Evolutionary conservation across 2,113 vertebrate species (phyloP).

Genomic region (Petroica traversi): DNA sequence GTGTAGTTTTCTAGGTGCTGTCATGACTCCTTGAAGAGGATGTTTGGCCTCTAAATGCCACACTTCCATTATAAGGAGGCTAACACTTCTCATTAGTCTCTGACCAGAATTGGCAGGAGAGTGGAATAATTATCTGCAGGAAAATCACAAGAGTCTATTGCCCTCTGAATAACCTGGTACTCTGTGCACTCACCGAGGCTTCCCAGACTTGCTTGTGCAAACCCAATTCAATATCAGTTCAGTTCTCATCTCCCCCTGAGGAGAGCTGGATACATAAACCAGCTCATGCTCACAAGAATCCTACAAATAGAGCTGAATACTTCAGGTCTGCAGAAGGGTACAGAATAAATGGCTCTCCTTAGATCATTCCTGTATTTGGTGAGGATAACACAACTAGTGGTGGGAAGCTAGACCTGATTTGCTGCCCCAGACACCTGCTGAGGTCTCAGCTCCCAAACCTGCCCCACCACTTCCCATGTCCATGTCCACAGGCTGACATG

Average conservation of each 20-base stretch:
- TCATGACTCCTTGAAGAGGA: not conserved
- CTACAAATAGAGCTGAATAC: not conserved
- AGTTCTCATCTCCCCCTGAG: not conserved
- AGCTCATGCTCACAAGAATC: not conserved
- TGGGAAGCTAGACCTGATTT: not conserved
- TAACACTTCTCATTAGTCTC: not conserved
- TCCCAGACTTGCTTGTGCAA: not conserved
- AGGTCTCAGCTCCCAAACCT: not conserved
- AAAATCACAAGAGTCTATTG: not conserved
- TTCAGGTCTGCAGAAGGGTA: not conserved
- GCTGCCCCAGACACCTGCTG: not conserved
- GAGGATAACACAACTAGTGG: not conserved
- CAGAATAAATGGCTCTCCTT: not conserved
- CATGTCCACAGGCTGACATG: accelerated
- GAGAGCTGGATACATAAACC: not conserved
- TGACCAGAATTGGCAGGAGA: not conserved
- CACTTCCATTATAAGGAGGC: not conserved
- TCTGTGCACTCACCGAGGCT: not conserved
- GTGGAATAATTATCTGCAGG: not conserved
- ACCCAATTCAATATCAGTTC: not conserved
- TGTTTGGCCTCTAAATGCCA: not conserved
- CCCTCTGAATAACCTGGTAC: not conserved
- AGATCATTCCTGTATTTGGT: not conserved
- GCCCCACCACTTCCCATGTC: not conserved
- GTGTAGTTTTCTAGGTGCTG: not conserved